Conservation (phyloP, 2,797 vertebrate species). For the Oreochromis mossambicus region DNA sequence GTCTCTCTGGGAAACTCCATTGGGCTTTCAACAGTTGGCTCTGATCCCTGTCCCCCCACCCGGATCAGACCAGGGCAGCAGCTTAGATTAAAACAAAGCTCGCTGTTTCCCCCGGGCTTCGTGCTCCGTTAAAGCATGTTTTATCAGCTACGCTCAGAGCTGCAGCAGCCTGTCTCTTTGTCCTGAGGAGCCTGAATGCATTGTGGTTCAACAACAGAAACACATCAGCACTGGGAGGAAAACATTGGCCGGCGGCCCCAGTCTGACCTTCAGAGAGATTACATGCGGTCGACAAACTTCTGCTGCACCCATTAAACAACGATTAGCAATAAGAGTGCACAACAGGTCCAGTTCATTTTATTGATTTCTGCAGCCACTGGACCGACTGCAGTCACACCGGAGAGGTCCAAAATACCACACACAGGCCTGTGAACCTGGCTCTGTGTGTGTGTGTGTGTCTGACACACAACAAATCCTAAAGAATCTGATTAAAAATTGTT, state of each 20-base stretch:
- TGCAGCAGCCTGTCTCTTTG: background rate
- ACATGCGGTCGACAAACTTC: background rate
- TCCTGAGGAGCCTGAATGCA: background rate
- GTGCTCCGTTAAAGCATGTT: background rate
- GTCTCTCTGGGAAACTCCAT: background rate
- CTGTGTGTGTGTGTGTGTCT: background rate
- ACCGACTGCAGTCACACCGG: background rate
- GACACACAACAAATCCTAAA: background rate
- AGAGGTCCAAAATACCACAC: background rate
- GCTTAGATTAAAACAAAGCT: background rate
- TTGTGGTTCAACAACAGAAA: background rate
- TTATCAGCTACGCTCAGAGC: background rate
- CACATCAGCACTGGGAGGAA: background rate
- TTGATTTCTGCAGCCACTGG: background rate
- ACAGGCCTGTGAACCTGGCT: background rate
- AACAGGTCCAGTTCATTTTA: background rate
- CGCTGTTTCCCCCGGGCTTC: background rate
- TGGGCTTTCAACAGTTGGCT: background rate
- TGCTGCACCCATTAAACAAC: background rate
- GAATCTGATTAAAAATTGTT: background rate
- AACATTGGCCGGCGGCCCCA: background rate
- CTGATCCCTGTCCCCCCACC: background rate
- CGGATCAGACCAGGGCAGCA: background rate
- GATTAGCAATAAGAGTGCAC: background rate
- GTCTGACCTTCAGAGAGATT: background rate